phyloP scores from a whole-genome alignment of 1,140 invertebrate species.

The Penaeus indicus region DNA sequence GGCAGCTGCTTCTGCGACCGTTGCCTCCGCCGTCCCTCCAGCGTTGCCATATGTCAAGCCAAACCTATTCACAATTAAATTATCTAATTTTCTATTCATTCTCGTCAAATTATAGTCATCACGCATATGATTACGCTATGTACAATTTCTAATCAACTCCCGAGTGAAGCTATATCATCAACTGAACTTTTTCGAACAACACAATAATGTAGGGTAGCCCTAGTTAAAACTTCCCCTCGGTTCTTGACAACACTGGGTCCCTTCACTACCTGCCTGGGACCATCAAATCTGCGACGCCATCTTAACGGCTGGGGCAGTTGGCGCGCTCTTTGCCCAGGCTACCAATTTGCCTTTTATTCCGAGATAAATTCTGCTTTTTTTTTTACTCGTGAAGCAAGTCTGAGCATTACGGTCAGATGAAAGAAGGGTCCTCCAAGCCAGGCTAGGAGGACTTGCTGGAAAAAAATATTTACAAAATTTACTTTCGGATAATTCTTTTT shows the following conservation, averaged over 20 bases:
- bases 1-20: conserved; percentile 58
- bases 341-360: conserved; percentile 25
- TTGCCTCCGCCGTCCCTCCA: conserved; percentile 40
- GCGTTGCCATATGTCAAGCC: conserved; percentile 40
- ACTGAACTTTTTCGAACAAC: too few species aligned
- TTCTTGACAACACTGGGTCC: conserved; percentile 51
- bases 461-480: too few species aligned
- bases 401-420: background rate
- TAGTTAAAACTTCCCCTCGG: conserved; percentile 20
- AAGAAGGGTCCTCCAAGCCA: too few species aligned
- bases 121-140: too few species aligned
- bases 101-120: background rate
- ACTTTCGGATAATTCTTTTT: too few species aligned
- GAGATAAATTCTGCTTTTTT: too few species aligned
- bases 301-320: conserved; percentile 56
- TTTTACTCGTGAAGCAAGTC: background rate
- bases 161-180: too few species aligned
- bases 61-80: too few species aligned
- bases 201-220: background rate
- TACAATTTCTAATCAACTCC: too few species aligned
- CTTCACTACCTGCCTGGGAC: conserved; percentile 49
- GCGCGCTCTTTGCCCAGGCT: conserved; percentile 33
- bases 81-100: background rate
- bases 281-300: conserved; percentile 59
- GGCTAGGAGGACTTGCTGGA: too few species aligned